phyloP scores from a whole-genome alignment of 2,888 invertebrate genomes.

The Zele albiditarsus region DNA sequence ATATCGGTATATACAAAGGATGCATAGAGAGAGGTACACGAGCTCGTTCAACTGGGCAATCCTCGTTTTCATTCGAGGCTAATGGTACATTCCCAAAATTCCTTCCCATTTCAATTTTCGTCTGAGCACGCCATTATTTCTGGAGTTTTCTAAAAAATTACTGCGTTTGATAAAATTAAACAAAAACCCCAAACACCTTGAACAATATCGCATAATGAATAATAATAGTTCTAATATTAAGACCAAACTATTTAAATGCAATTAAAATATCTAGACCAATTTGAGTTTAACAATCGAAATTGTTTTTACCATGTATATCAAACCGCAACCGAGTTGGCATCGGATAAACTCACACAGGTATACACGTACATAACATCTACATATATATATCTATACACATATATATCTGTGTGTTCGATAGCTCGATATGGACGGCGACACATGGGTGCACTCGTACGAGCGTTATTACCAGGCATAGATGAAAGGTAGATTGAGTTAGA shows the following conservation, averaged over 20 bases:
- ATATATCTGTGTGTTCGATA: slow-evolving; percentile 16
- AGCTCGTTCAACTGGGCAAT: slow-evolving; percentile 35
- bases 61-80: neutral
- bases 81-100: neutral
- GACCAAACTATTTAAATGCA: neutral
- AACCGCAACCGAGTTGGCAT: neutral
- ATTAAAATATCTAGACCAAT: neutral
- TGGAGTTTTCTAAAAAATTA: neutral
- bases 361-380: slow-evolving; percentile 42
- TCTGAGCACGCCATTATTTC: neutral
- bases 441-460: slow-evolving; percentile 38
- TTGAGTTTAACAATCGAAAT: slow-evolving; percentile 3
- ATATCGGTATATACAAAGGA: slow-evolving; percentile 29
- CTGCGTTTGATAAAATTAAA: too few relatives aligned
- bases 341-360: neutral
- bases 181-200: too few relatives aligned
- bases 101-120: neutral
- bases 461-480: slow-evolving; percentile 58
- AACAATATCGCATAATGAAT: neutral
- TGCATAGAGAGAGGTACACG: slow-evolving; percentile 34
- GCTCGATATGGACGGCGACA: slow-evolving; percentile 20
- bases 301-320: neutral
- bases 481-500: slow-evolving; percentile 61
- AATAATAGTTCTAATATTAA: neutral
- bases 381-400: neutral